Base-by-base conservation (phyloP, 2,888 invertebrate species). In the Atherix ibis region DNA sequence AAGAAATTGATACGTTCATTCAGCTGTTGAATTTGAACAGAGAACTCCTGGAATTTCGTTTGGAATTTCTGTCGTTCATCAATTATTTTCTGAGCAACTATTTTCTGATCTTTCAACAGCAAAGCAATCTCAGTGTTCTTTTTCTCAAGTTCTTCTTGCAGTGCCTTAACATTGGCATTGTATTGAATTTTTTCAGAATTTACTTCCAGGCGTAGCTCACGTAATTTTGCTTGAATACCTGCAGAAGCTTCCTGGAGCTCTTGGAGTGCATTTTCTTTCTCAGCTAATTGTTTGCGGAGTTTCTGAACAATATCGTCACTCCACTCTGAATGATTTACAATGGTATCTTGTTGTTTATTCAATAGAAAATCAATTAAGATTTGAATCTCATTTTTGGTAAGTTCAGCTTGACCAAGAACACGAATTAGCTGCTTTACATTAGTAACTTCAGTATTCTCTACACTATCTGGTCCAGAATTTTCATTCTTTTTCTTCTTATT, bases 371-470 rank as follows among this genome's bases (percentile, higher is more conserved):
- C 88, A 46, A 89, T 88, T 36, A 91, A 70, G 45, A 79, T 73
- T 65, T 91, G 91, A 45, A 88, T 80, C 64, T 92, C 91, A 37
- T 73, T 76, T 46, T 84, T 82, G 43, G 82, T 82, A 31, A 92
- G 69, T 45, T 80, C 76, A 41, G 87, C 80, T 47, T 78, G 78
- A 45, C 78, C 76, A 40, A 91, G 76, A 31, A 82, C 68, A 19
- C 78, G 71, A 54, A 78, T 72, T 41, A 83, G 51, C 44, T 79
- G 67, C 35, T 71, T 72, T 17, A 78, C 73, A 41, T 72, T 76
- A 45, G 79, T 67, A 31, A 73, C 77, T 49, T 78, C 75, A 48
- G 70, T 68, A 46, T 76, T 76, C 32, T 73, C 73, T 16, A 76
- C 76, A 71, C 58, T 49, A 48, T 57, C 56, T 22, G 57, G 37